Evolutionary conservation across 1,140 invertebrate species (phyloP).

Genomic region (Diachasmimorpha longicaudata): DNA sequence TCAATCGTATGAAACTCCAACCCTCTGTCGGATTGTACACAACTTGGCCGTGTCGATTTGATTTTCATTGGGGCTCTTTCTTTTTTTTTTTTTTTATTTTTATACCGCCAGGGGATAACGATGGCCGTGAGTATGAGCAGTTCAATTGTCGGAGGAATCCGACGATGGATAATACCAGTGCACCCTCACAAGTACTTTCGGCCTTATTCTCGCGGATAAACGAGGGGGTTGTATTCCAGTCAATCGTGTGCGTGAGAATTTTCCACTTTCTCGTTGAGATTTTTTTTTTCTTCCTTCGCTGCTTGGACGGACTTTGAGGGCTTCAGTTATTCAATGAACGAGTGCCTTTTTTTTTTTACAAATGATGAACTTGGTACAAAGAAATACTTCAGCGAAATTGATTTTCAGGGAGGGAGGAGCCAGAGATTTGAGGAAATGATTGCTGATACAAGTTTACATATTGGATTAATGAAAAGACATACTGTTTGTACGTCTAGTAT

Average conservation of each 20-base stretch:
- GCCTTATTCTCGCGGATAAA: neutral
- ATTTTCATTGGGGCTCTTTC: neutral
- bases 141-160: constrained; percentile 1
- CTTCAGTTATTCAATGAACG: too few species aligned
- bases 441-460: too few species aligned
- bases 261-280: neutral
- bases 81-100: too few species aligned
- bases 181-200: neutral
- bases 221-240: neutral
- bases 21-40: neutral
- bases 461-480: too few species aligned
- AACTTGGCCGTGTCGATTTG: neutral
- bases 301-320: neutral
- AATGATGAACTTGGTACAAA: too few species aligned
- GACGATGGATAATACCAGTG: neutral
- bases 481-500: too few species aligned
- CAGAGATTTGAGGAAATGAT: too few species aligned
- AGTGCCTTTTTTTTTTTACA: too few species aligned
- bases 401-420: too few species aligned
- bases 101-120: neutral
- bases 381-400: too few species aligned
- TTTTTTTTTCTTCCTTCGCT: neutral
- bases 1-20: neutral
- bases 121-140: neutral
- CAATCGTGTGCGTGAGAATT: neutral